Evolutionary conservation across 2,888 invertebrate species (phyloP).

Genomic region (Drosophila affinis): DNA sequence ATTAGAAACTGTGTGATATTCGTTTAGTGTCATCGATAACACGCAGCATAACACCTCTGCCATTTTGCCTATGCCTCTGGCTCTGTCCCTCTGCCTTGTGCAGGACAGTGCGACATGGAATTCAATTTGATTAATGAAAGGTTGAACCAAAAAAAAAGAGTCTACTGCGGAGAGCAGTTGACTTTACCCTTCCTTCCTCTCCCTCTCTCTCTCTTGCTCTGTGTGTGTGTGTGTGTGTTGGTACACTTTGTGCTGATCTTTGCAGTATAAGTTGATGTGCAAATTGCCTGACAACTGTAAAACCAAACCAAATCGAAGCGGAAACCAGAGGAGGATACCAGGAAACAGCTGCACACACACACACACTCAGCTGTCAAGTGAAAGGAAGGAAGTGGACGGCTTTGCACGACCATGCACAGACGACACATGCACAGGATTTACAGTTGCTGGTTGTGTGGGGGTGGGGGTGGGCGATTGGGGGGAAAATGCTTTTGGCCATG

Average conservation of each 20-base stretch:
- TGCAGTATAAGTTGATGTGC: constrained; percentile 71
- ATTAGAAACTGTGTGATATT: background rate
- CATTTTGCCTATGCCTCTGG: constrained; percentile 1
- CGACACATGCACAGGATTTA: constrained; percentile 17
- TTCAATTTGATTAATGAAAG: constrained; percentile 74
- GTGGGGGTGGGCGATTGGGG: constrained; percentile 23
- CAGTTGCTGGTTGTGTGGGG: constrained; percentile 3
- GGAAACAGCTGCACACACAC: constrained; percentile 38
- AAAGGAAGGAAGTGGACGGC: constrained; percentile 15
- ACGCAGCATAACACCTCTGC: constrained; percentile 25
- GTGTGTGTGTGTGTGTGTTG: constrained; percentile 35
- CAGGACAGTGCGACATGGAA: constrained; percentile 42
- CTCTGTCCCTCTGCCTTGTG: background rate
- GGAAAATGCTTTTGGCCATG: constrained; percentile 62
- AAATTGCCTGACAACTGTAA: constrained; percentile 69
- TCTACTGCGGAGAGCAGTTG: constrained; percentile 5
- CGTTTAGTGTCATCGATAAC: background rate
- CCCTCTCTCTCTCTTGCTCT: background rate
- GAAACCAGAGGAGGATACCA: constrained; percentile 60
- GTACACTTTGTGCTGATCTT: constrained; percentile 72
- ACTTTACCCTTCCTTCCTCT: constrained; percentile 8
- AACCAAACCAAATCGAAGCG: constrained; percentile 45
- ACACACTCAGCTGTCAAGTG: constrained; percentile 65
- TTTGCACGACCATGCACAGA: constrained; percentile 51
- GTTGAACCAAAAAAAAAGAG: constrained; percentile 56